These are phyloP conservation scores for Choloepus didactylus DNA, from an alignment of 2,797 vertebrate species.

Conservation along the genomic window DNA sequence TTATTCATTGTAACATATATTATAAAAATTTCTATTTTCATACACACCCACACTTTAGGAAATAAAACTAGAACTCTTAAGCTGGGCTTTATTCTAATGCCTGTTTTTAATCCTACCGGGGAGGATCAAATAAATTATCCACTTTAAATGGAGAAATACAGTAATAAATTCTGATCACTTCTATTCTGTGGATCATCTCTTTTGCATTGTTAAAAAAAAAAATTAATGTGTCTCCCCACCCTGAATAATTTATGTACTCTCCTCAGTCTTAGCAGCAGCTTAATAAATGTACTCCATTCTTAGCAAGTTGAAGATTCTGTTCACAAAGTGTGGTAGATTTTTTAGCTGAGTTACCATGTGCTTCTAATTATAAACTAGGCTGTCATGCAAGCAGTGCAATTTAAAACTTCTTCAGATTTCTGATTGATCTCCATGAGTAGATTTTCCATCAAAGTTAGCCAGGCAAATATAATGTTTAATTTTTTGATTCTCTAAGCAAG, in stretches of 20 bases:
- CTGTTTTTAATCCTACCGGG: slow-evolving; percentile 27
- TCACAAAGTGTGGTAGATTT: slow-evolving; percentile 65
- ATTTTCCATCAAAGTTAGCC: slow-evolving; percentile 6
- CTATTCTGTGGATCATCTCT: slow-evolving; percentile 70
- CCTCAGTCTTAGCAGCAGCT: background rate
- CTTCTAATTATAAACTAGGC: slow-evolving; percentile 58
- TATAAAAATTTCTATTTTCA: slow-evolving; percentile 59
- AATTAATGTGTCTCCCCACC: slow-evolving; percentile 28
- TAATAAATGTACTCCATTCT: slow-evolving; percentile 68
- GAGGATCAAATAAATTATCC: slow-evolving; percentile 70
- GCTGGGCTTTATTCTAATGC: slow-evolving; percentile 46
- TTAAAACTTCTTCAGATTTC: slow-evolving; percentile 6
- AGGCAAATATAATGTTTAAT: slow-evolving; percentile 11
- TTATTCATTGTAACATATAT: background rate
- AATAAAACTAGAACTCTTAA: slow-evolving; percentile 51
- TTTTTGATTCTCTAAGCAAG: background rate
- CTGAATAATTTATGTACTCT: slow-evolving; percentile 78
- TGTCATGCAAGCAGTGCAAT: slow-evolving; percentile 35
- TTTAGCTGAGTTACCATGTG: slow-evolving; percentile 31
- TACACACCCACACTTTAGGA: background rate
- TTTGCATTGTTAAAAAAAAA: slow-evolving; percentile 70
- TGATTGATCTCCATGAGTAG: background rate
- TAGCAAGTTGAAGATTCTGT: slow-evolving; percentile 54
- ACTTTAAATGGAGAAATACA: slow-evolving; percentile 70
- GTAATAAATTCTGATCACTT: slow-evolving; percentile 75